Evolutionary conservation across 2,797 vertebrate species (phyloP), one percentile per base, ranked within the genome.

Genomic region (Balearica regulorum): DNA sequence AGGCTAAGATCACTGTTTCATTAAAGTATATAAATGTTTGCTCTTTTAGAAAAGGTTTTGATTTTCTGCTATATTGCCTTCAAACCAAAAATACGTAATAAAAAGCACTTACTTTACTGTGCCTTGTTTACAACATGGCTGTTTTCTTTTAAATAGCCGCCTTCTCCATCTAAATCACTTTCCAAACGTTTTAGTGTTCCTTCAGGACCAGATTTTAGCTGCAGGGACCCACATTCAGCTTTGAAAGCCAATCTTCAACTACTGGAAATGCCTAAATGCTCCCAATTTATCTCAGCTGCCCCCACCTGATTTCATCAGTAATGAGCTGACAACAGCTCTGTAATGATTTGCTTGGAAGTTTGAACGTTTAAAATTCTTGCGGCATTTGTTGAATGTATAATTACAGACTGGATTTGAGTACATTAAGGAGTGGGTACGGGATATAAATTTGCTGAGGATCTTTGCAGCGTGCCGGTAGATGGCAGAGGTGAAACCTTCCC

Each of bases 401-500:
- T 24, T 55, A 25, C 58, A 6, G 78, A 4, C n/a, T 5, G 81
- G 87, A 24, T 53, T 13, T 18, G 20, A 1, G 22, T 5, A 5
- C 25, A 1, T 19, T 3, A 18, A 29, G 35, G 55, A 46, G 28
- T 2, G 31, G 33, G 17, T 11, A 19, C 0, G 12, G 28, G 60
- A 3, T 11, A 8, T 12, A 2, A 10, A 1, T 1, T 2, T 7
- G 35, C 39, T 6, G 37, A 48, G 73, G 86, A n/a, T 33, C 71
- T 33, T 11, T 2, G 43, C 41, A 4, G 53, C 1, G 16, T 13
- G 68, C 90, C 93, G 16, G 92, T 6, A 96, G 94, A 39, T 87
- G 92, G 94, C 93, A 80, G 94, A 91, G 92, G 68, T 37, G 94
- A 83, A 93, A 66, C 54, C 77, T 51, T 76, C 33, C 87, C 57